A percentile compares a stretch with the other conserved stretches of the same genome.
Evolutionary conservation across 2,113 vertebrate genomes (phyloP).

Genomic region (Muntiacus muntjak): DNA sequence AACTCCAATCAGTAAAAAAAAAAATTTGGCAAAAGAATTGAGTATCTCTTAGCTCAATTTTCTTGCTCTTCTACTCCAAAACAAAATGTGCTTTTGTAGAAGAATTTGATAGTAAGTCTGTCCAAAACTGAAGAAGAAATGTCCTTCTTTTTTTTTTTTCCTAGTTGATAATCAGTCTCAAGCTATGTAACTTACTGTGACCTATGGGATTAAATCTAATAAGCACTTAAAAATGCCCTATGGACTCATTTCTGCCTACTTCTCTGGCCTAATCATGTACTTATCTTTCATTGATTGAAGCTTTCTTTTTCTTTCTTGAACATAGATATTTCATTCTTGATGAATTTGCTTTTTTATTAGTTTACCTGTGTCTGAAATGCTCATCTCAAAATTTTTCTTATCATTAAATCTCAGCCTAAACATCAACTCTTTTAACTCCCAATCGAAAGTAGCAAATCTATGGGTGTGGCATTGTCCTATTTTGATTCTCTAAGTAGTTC

Average conservation of each 20-base stretch:
- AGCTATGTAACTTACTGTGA: slow-evolving; percentile 50
- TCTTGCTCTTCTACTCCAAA: slow-evolving; percentile 48
- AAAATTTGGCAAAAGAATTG: background rate
- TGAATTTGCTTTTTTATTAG: slow-evolving; percentile 1
- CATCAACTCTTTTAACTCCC: background rate
- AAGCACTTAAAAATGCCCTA: background rate
- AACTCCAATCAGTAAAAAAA: background rate
- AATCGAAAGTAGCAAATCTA: background rate
- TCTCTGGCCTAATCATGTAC: background rate
- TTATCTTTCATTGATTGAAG: slow-evolving; percentile 21
- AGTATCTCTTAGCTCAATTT: background rate
- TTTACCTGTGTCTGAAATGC: background rate
- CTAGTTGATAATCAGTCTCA: slow-evolving; percentile 50
- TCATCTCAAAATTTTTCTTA: background rate
- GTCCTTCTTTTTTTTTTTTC: background rate
- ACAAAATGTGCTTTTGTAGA: slow-evolving; percentile 19
- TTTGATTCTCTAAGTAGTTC: background rate
- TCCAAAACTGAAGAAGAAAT: slow-evolving; percentile 57
- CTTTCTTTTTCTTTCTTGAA: background rate
- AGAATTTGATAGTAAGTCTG: background rate
- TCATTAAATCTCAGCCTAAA: background rate
- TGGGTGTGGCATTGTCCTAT: background rate
- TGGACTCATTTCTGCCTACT: slow-evolving; percentile 15
- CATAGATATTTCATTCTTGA: slow-evolving; percentile 2
- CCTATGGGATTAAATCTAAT: slow-evolving; percentile 43